Base-by-base conservation (phyloP, 2,888 invertebrate species). In the Tigriopus californicus region DNA sequence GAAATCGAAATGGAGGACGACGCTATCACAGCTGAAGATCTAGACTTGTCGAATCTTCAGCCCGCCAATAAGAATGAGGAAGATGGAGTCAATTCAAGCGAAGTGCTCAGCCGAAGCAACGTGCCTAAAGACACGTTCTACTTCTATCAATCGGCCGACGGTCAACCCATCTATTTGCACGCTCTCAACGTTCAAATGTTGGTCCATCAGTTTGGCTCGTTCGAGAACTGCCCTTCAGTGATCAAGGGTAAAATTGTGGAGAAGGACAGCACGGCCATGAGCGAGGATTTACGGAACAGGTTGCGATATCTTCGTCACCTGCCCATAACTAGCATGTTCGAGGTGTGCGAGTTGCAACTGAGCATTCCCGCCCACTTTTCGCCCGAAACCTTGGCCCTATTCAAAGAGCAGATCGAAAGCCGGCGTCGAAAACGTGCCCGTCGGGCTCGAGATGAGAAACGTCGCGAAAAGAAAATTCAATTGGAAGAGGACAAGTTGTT, bases 91-190 rank as follows among this genome's bases (percentile, higher is more conserved):
- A 15, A 18, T 18, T 46, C 46, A 46, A 18, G 15, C 8, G 46
- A 46, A 5, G 18, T 8, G 4, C 24, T 53, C 40, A 12, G 6
- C 6, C 24, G 33, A n/a, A 48, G n/a, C 25, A 57, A 41, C 41
- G 51, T 41, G 15, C 61, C 61, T 6, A 64, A 64, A 44, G 48
- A 62, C 1, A 58, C 59, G 10, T 62, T 58, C 41, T 63, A 63
- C 61, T 64, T 64, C 61, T 64, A 64, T 55, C 64, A 64, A 56
- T 61, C 61, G 64, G 78, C 79, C 48, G 90, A 91, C 71, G 94
- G 94, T 0, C 92, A 92, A 70, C 86, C 90, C 70, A 80, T 94
- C 59, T 97, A 87, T 71, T 74, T 95, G 62, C 86, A 92, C 71
- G 83, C 87, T 13, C 72, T 95, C 66, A 95, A 95, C 70, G 83